Evolutionary conservation across 92 coral and sea anemone species (phyloP), one percentile per base, ranked within the genome.

Genomic region (Siderastrea radians): DNA sequence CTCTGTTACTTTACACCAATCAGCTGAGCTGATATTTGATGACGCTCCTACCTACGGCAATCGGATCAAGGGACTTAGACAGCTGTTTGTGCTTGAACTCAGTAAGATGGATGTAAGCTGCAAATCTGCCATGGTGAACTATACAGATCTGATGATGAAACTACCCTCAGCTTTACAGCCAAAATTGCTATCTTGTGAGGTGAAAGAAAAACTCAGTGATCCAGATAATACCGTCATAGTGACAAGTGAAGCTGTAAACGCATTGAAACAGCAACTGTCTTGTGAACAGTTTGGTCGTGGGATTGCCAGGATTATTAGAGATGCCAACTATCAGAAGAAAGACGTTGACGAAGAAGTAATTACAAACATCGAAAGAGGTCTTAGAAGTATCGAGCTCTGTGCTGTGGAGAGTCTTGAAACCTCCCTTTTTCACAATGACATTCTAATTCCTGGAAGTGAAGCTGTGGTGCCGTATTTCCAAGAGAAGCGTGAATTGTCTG

Each of bases 301-400:
- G 17, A 19, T 94, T 46, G 68, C 82, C 59, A 91, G 98, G 47
- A 69, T 92, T 4, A 82, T 94, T 46, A 91, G 87, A 5, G 92
- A 94, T 66, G 94, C 57, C 45, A 91, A 90, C 70, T 15, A 51
- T 9, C 38, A 54, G 43, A 50, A 59, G 0, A 70, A 83, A 17
- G 51, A 57, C 7, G 59, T 89, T 7, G 46, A 73, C 26, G 90
- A 84, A 0, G 26, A 2, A 3, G 61, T 86, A 10, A 53, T 79
- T 79, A 47, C 46, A 6, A 59, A 9, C 2, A 64, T 94, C n/a
- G 72, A 73, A 52, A 74, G 77, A 17, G 57, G 72, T 2, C 84
- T 94, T 11, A 52, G 64, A 5, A 7, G 77, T 65, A 79, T 94
- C 54, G 66, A 62, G 2, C 73, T 94, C 46, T 26, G 2, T 16